phyloP scores from a whole-genome alignment of 2,888 invertebrate genomes.

The Agrilus cyanescens region DNA sequence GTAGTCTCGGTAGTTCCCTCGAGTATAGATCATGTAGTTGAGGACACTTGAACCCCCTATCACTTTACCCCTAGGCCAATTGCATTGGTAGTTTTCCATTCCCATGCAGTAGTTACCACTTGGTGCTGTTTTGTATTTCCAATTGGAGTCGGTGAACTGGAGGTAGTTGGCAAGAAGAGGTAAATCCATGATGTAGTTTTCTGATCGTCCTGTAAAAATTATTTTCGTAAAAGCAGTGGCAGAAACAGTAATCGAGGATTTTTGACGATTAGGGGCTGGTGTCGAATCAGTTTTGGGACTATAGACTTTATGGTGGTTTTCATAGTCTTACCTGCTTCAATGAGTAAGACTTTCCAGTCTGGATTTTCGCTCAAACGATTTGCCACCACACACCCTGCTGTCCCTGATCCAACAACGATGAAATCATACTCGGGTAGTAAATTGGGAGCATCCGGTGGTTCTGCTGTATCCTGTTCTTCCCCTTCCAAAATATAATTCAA shows the following conservation, averaged over 20 bases:
- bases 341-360: conserved; percentile 40
- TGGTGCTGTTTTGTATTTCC: conserved; percentile 42
- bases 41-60: conserved; percentile 39
- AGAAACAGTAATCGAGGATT: too few species aligned
- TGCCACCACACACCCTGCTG: conserved; percentile 36
- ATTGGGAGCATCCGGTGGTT: conserved; percentile 41
- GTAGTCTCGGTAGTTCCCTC: conserved; percentile 37
- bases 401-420: conserved; percentile 33
- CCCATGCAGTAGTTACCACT: conserved; percentile 30
- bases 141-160: conserved; percentile 49
- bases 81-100: conserved; percentile 22
- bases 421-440: conserved; percentile 28
- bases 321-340: conserved; percentile 52
- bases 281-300: neutral
- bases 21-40: conserved; percentile 39
- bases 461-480: conserved; percentile 37
- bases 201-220: conserved; percentile 38
- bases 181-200: conserved; percentile 62
- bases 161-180: conserved; percentile 54
- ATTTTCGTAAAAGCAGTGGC: too few species aligned
- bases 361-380: conserved; percentile 32
- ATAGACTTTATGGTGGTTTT: neutral
- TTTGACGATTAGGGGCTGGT: neutral
- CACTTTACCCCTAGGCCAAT: conserved; percentile 37
- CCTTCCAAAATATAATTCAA: conserved; percentile 44